Evolutionary conservation across 2,797 vertebrate species (phyloP), one percentile per base, ranked within the genome.

Genomic region (Psittacula echo): DNA sequence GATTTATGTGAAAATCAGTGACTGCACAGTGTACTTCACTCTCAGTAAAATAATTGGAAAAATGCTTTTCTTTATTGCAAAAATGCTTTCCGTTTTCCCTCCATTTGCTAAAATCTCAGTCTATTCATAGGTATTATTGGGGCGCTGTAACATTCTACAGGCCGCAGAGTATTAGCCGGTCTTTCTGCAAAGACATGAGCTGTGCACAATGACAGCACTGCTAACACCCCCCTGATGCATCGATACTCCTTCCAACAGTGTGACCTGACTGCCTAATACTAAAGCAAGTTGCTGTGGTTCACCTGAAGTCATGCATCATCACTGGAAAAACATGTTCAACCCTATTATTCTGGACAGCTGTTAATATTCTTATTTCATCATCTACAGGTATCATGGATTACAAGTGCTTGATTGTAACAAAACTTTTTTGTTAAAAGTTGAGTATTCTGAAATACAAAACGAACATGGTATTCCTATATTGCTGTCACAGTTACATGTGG

Each of bases 401-500:
- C 65, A 72, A 75, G 39, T 24, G 72, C 42, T 89, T 81, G 81
- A 64, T 53, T 85, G 72, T 78, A 95, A 85, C 50, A 81, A 92
- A 84, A 45, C 20, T 23, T 32, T 88, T 85, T 67, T 64, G 37
- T 19, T 27, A 5, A 10, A n/a, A 89, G 50, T 62, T 71, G 64
- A 94, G 78, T 21, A 14, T 88, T 53, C 77, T 95, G 85, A 94
- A 96, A 94, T 27, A 96, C 47, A 87, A 95, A 93, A 95, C 64
- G 58, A 83, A 92, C 37, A 72, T n/a, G 73, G 50, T 86, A 94
- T 89, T 87, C 65, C 78, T 93, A 60, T 85, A 93, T 91, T 95
- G 89, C 78, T 95, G 95, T 97, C 97, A 97, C 95, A 97, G 97
- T 97, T 96, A 76, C 3, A 2, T 51, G 67, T 87, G 95, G 95